A percentile compares a stretch with the other conserved stretches of the same genome.
Evolutionary conservation across 2,888 invertebrate species (phyloP).

Genomic region (Cryptocheilus praepositus): DNA sequence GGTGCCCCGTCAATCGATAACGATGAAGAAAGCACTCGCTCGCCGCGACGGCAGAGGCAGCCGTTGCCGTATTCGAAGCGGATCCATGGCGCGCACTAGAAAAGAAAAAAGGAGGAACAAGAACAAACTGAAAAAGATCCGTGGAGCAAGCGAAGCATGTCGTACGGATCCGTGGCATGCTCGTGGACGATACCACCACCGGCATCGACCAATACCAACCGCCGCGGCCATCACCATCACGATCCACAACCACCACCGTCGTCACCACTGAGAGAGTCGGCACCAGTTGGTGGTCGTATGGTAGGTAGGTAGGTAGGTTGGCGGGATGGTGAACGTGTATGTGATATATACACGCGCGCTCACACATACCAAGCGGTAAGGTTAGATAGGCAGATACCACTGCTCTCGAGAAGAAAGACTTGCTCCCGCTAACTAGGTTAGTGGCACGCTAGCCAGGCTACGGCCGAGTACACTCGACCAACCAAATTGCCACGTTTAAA

Average conservation of each 20-base stretch:
- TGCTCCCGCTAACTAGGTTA: constrained; percentile 73
- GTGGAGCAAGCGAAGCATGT: constrained; percentile 55
- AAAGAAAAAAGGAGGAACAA: constrained; percentile 12
- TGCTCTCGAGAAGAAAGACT: constrained; percentile 69
- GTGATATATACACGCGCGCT: constrained; percentile 13
- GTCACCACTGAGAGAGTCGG: no score
- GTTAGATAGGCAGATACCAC: constrained; percentile 58
- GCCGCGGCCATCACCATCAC: no score
- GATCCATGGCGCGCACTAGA: constrained; percentile 27
- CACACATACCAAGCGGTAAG: constrained; percentile 31
- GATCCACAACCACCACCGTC: no score
- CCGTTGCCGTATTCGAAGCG: constrained; percentile 32
- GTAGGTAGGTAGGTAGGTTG: constrained; percentile 56
- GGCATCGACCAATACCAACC: no score
- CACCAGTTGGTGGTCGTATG: constrained; percentile 33
- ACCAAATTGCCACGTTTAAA: constrained; percentile 67
- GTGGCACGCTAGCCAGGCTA: constrained; percentile 70
- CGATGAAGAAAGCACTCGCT: constrained; percentile 30
- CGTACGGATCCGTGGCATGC: constrained; percentile 43
- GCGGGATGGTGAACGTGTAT: constrained; percentile 15
- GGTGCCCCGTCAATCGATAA: constrained; percentile 32
- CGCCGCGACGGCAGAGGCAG: constrained; percentile 15
- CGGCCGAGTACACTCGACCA: constrained; percentile 65
- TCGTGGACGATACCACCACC: constrained; percentile 19
- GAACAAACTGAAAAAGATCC: constrained; percentile 25